Conservation (phyloP, 2,888 invertebrate genomes). For the Polyommatus iphigenia region DNA sequence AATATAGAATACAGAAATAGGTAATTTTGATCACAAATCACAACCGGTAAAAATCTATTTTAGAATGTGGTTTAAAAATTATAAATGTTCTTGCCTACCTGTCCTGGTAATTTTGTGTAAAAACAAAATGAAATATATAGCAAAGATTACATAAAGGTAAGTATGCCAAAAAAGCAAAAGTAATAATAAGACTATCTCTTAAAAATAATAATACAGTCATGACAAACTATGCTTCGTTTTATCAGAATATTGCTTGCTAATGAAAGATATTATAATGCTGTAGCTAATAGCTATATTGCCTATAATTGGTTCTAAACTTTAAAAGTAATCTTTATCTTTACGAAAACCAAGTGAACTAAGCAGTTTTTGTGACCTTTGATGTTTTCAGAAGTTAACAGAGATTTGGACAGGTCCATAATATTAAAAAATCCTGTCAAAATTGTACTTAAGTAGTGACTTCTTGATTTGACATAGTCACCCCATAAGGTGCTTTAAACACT, state of each 20-base stretch:
- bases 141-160: not conserved
- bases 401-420: not conserved
- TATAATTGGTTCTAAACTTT: not conserved
- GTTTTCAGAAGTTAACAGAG: not conserved
- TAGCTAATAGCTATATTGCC: too few species aligned
- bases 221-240: not conserved
- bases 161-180: not conserved
- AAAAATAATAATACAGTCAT: not conserved
- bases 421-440: not conserved
- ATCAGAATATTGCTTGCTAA: not conserved
- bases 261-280: too few species aligned
- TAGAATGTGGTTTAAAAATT: not conserved
- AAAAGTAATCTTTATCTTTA: not conserved
- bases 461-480: too few species aligned
- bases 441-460: not conserved
- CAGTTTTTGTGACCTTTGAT: not conserved
- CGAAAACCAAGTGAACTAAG: too few species aligned
- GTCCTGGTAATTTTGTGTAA: not conserved
- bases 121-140: not conserved
- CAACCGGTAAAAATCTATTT: not conserved
- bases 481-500: not conserved
- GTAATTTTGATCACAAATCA: conserved; percentile 12
- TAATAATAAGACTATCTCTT: not conserved
- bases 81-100: not conserved
- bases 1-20: not conserved